Conservation (phyloP, 1,140 invertebrate species). For the Drosophila lowei region DNA sequence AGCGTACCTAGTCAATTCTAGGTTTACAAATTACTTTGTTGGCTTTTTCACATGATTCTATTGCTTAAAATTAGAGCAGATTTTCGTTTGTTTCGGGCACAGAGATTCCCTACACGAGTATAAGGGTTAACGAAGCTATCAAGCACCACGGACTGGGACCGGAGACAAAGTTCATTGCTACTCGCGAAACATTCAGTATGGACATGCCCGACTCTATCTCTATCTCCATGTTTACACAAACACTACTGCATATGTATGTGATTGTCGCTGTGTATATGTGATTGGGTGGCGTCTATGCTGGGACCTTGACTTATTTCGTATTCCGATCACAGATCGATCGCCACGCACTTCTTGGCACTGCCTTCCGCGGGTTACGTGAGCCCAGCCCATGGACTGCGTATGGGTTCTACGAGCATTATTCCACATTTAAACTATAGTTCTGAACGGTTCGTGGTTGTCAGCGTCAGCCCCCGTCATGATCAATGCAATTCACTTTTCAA, state of each 20-base stretch:
- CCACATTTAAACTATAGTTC: constrained; percentile 8
- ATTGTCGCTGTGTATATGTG: constrained; percentile 5
- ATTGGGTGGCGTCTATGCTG: constrained; percentile 24
- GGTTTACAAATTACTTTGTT: no score
- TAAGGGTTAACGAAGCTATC: constrained; percentile 48
- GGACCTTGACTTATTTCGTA: constrained; percentile 78
- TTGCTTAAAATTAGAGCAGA: background rate
- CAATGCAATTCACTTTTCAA: constrained; percentile 39
- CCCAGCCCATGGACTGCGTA: constrained; percentile 1
- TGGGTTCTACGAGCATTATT: background rate
- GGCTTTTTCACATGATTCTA: background rate
- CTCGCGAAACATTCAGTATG: constrained; percentile 16
- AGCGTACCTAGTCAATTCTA: no score
- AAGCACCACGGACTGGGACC: constrained; percentile 22
- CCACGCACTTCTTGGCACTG: constrained; percentile 26
- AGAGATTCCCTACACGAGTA: no score
- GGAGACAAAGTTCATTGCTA: constrained; percentile 67
- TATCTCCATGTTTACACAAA: constrained; percentile 23
- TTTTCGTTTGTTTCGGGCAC: background rate
- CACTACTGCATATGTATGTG: constrained; percentile 6
- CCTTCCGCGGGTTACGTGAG: constrained; percentile 1
- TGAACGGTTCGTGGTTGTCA: background rate
- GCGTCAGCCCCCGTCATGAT: constrained; percentile 14
- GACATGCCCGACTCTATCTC: constrained; percentile 26
- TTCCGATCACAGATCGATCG: constrained; percentile 48